Percentiles rank a stretch among this genome's conserved stretches.
These are phyloP conservation scores for Prionchulus punctatus DNA, from an alignment of 2,888 invertebrate genomes.

Conservation along the genomic window DNA sequence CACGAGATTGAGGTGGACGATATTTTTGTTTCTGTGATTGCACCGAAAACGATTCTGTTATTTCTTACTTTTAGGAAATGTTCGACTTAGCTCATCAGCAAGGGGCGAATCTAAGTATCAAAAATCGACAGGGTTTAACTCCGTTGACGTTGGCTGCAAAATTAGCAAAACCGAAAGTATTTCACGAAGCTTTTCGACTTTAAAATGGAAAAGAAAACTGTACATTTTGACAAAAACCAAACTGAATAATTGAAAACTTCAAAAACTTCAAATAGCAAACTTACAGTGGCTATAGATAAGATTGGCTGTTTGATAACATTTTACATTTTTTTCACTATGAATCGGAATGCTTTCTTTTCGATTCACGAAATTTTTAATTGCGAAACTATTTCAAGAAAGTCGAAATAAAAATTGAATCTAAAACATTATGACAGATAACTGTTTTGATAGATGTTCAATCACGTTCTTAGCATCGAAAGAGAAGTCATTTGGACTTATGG, in stretches of 20 bases:
- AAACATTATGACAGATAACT: no score
- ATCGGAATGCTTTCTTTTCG: no score
- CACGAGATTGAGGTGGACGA: slow-evolving; percentile 61
- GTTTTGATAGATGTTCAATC: slow-evolving; percentile 84
- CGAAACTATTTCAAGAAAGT: no score
- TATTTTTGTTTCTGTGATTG: neutral
- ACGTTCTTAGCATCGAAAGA: slow-evolving; percentile 82
- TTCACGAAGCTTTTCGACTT: neutral
- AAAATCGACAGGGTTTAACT: slow-evolving; percentile 69
- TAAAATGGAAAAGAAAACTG: neutral
- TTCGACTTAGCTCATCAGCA: slow-evolving; percentile 88
- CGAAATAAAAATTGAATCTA: no score
- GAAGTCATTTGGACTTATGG: slow-evolving; percentile 96
- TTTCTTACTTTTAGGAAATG: slow-evolving; percentile 46
- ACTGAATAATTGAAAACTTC: no score
- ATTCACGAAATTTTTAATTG: no score
- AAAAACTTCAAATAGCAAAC: no score
- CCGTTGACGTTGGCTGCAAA: slow-evolving; percentile 83
- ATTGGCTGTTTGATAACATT: no score
- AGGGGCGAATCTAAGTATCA: slow-evolving; percentile 67
- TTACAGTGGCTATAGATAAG: no score
- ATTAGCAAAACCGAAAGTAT: slow-evolving; percentile 62
- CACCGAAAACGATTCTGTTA: neutral
- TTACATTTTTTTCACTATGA: no score
- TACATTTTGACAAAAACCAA: no score